Percentiles rank a stretch among this genome's conserved stretches.
phyloP scores from a whole-genome alignment of 1,140 invertebrate species.

The Xylocopa sonorina region DNA sequence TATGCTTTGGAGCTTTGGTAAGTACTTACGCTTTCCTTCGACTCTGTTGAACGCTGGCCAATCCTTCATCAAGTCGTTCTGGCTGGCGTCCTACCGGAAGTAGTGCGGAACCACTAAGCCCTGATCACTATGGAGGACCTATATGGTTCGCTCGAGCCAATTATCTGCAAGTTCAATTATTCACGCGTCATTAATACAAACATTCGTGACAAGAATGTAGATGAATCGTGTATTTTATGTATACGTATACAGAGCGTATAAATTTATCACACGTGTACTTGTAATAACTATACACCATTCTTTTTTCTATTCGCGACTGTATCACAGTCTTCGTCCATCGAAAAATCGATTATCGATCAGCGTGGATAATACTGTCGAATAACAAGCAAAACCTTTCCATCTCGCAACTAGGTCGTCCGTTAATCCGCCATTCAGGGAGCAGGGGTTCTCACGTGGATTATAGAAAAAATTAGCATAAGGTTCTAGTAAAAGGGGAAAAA shows the following conservation, averaged over 20 bases:
- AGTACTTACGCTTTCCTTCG: slow-evolving; percentile 90
- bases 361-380: slow-evolving; percentile 14
- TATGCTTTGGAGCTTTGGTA: not conserved
- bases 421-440: slow-evolving; percentile 58
- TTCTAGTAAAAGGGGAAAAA: slow-evolving; percentile 9
- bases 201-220: no score
- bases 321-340: not conserved
- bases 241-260: no score
- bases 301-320: no score
- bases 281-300: no score
- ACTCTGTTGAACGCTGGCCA: slow-evolving; percentile 87
- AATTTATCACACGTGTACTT: no score
- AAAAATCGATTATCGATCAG: slow-evolving; percentile 6
- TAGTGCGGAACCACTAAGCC: slow-evolving; percentile 92
- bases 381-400: slow-evolving; percentile 44
- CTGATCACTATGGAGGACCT: slow-evolving; percentile 90
- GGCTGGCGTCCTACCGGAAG: slow-evolving; percentile 92
- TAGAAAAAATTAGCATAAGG: slow-evolving; percentile 32
- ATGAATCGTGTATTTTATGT: no score
- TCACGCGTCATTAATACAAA: slow-evolving; percentile 8
- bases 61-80: slow-evolving; percentile 94
- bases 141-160: slow-evolving; percentile 92
- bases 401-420: slow-evolving; percentile 51
- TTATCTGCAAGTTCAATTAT: slow-evolving; percentile 85
- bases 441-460: slow-evolving; percentile 60